phyloP scores from a whole-genome alignment of 2,888 invertebrate genomes.

The Zonitis immaculata region DNA sequence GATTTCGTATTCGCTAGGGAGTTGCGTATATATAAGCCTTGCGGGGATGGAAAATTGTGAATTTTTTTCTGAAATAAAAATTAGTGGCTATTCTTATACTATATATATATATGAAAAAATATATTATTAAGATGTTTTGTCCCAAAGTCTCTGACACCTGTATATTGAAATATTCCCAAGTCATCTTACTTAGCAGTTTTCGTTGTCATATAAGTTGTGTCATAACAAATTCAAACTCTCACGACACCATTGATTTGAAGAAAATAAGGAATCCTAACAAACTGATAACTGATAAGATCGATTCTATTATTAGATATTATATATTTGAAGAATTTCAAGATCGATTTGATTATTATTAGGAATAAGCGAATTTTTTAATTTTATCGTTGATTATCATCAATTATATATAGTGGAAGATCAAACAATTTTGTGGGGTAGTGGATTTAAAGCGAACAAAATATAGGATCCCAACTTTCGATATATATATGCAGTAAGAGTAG shows the following conservation, averaged over 20 bases:
- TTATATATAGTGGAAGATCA: neutral
- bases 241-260: constrained; percentile 33
- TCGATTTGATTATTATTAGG: neutral
- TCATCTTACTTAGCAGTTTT: constrained; percentile 38
- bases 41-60: neutral
- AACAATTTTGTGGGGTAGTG: neutral
- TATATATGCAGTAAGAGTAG: neutral
- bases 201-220: constrained; percentile 36
- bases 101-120: no score
- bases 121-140: no score
- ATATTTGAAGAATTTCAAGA: no score
- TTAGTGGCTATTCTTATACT: neutral
- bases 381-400: neutral
- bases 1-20: neutral
- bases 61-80: neutral
- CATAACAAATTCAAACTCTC: constrained; percentile 38
- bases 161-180: constrained; percentile 28
- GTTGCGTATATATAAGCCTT: neutral
- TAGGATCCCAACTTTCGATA: neutral
- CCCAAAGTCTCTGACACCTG: constrained; percentile 26
- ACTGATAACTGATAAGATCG: constrained; percentile 17
- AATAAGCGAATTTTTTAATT: neutral
- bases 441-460: no score
- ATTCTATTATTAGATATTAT: constrained; percentile 1
- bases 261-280: constrained; percentile 26